Evolutionary conservation across 2,797 vertebrate genomes (phyloP), one percentile per base, ranked within the genome.

Genomic region (Gymnodraco acuticeps): DNA sequence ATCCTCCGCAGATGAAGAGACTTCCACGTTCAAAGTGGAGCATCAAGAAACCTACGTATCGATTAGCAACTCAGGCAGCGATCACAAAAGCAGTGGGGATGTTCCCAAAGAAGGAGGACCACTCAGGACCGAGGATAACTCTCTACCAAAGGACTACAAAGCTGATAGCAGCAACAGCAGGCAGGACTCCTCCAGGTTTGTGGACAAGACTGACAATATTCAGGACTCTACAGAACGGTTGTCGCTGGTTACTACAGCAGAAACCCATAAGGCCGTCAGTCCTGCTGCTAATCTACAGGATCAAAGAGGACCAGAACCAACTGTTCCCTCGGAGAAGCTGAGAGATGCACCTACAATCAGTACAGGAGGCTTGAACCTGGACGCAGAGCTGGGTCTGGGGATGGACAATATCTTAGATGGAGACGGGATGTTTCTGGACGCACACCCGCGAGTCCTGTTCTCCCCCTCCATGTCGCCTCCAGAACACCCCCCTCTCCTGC

Each of bases 391-490:
- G 47, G 83, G 79, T 60, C 63, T 81, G 10, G 82, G 77, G 7
- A 15, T 85, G 54, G 86, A 88, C 62, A 56, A 27, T 46, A 14
- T 93, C 53, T 77, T 90, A 3, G 89, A 88, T 10, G 88, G 89
- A 53, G 92, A 93, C 16, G 92, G 94, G 46, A 80, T 95, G 86
- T 93, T 95, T 73, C 81, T 95, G 82, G 93, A 94, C 0, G 84
- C 93, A 0, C 94, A 96, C 51, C 95, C 95, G 0, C 88, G 95
- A 19, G 95, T 96, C 15, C 73, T 95, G 55, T 95, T 96, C 84
- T 95, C 95, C 0, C 64, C 94, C 0, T 94, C 94, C 5, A 71
- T 82, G 9, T 91, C 78, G 1, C 94, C 95, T 27, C 95, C 95
- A 0, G 81, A 89, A 31, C 89, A 93, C 51, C 95, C 95, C 0